phyloP scores from a whole-genome alignment of 2,888 invertebrate species.

The Liodrosophila aerea region DNA sequence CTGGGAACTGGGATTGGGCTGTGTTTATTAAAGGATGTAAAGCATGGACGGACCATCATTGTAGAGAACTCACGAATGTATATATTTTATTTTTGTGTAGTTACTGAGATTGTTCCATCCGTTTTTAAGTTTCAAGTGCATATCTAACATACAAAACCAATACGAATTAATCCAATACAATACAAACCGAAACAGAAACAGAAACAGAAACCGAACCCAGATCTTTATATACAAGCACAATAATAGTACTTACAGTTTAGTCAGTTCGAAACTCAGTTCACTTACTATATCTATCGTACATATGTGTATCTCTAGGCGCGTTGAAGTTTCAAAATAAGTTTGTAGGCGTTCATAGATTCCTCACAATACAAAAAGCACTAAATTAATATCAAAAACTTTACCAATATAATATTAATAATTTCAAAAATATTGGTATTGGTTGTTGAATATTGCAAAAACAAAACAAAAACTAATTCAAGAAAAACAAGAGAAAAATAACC shows the following conservation, averaged over 20 bases:
- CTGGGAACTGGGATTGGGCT: conserved; percentile 24
- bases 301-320: conserved; percentile 36
- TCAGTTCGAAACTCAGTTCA: conserved; percentile 18
- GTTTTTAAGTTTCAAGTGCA: conserved; percentile 51
- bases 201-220: conserved; percentile 6
- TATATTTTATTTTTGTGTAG: conserved; percentile 4
- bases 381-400: conserved; percentile 76
- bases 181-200: conserved; percentile 10
- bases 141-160: conserved; percentile 35
- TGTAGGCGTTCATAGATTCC: conserved; percentile 79
- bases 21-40: too few species aligned
- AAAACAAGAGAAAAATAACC: conserved; percentile 17
- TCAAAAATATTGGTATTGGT: conserved; percentile 71
- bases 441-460: conserved; percentile 69
- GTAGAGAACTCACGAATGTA: conserved; percentile 9
- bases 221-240: conserved; percentile 25
- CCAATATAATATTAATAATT: conserved; percentile 55
- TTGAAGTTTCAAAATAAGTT: too few species aligned
- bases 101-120: conserved; percentile 20
- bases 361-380: conserved; percentile 83
- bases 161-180: conserved; percentile 16
- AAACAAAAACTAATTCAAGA: conserved; percentile 22
- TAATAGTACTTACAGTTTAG: conserved; percentile 14
- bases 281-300: conserved; percentile 27
- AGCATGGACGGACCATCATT: conserved; percentile 13